Evolutionary conservation across 2,888 invertebrate genomes (phyloP), one percentile per base, ranked within the genome.

Genomic region (Sceliomorpha sp.): DNA sequence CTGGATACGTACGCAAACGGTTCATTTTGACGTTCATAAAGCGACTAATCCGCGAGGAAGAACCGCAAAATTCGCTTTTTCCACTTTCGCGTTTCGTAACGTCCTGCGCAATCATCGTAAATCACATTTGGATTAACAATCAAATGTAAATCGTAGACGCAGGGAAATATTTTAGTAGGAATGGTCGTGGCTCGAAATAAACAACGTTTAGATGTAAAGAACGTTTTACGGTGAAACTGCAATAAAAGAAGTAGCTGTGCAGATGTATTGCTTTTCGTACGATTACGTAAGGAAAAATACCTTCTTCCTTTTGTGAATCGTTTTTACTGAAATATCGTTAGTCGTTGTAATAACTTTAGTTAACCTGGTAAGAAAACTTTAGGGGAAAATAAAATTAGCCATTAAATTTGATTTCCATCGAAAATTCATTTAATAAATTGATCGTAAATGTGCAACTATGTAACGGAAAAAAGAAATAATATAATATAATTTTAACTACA

Each of bases 41-140:
- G 26, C 27, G 24, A 37, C 56, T 37, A 44, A 34, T 60, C 60
- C 10, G 26, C 39, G 47, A 58, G 42, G 6, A 37, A 37, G 15
- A 36, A 34, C 31, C 7, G 10, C 50, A 7, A 26, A 27, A 40
- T 63, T 63, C 47, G 42, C 27, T 36, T 51, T 56, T 51, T 45
- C 39, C 44, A 64, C 29, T 39, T 64, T 40, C 24, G 42, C 10
- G 10, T 39, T 34, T 20, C 31, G 9, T 12, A 32, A 9, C 31
- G 55, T 45, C 47, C 40, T 56, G 34, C 34, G 50, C 29, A 64
- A 56, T 58, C 44, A 45, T 20, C 51, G 32, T 64, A 64, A 64
- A 66, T 53, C 45, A 51, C 15, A 20, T 20, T 8, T 14, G 15
- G 37, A 64, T 56, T 50, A 42, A 39, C 45, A 58, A 56, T 31